Evolutionary conservation across 2,797 vertebrate species (phyloP).

Genomic region (Aphelocoma californica): DNA sequence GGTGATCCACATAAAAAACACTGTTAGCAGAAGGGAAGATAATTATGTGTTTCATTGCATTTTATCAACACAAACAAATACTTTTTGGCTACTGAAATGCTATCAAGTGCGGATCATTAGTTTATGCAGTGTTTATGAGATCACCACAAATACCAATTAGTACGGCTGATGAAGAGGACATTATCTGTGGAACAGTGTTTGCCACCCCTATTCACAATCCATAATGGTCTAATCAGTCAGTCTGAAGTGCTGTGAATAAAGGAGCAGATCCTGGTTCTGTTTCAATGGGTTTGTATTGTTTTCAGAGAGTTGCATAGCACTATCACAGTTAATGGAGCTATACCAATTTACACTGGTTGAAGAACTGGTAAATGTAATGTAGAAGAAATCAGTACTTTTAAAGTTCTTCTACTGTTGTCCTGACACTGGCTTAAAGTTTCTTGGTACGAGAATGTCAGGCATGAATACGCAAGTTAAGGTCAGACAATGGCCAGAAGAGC

Average conservation of each 20-base stretch:
- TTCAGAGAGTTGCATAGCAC: background rate
- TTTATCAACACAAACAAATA: constrained; percentile 16
- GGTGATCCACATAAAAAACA: background rate
- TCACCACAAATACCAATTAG: constrained; percentile 55
- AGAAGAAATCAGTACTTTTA: background rate
- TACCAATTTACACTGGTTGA: background rate
- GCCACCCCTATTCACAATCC: constrained; percentile 20
- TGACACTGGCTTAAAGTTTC: background rate
- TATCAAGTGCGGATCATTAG: background rate
- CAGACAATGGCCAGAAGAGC: constrained; percentile 14
- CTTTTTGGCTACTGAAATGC: constrained; percentile 27
- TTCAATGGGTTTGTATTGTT: constrained; percentile 29
- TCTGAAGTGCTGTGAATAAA: constrained; percentile 33
- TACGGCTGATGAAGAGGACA: constrained; percentile 39
- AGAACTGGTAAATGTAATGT: background rate
- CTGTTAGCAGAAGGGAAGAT: background rate
- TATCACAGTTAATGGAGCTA: background rate
- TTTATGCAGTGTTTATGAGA: constrained; percentile 30
- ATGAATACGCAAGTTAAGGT: background rate
- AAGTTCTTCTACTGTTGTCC: background rate
- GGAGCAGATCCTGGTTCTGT: constrained; percentile 37
- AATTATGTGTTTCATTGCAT: constrained; percentile 10
- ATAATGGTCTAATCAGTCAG: constrained; percentile 46
- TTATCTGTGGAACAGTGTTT: constrained; percentile 40
- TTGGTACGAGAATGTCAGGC: background rate